Percentiles rank a stretch among this genome's conserved stretches.
Conservation (phyloP, 2,113 vertebrate species). For the Callionymus lyra region DNA sequence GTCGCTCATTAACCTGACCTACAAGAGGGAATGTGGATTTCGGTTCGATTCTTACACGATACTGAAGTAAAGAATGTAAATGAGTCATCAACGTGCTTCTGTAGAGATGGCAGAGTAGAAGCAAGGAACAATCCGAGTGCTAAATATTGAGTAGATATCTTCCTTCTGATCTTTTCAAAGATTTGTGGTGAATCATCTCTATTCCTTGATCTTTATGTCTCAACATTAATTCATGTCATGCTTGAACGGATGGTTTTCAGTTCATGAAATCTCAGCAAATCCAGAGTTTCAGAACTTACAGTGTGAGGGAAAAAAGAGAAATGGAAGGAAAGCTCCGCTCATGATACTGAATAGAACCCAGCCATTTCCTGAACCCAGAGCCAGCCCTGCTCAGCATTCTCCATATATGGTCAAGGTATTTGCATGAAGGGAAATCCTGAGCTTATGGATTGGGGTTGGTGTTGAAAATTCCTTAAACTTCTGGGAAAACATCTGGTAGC, state of each 20-base stretch:
- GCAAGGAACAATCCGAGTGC: no score
- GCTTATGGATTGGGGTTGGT: constrained; percentile 56
- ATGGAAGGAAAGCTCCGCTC: constrained; percentile 53
- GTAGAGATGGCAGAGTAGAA: no score
- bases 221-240: no score
- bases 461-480: constrained; percentile 57
- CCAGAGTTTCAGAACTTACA: no score
- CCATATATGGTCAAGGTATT: constrained; percentile 80
- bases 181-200: no score
- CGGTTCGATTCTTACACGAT: neutral
- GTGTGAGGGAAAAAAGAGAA: constrained; percentile 28
- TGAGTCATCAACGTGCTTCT: no score
- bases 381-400: constrained; percentile 52
- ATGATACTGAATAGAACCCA: constrained; percentile 70
- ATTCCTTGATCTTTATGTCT: no score
- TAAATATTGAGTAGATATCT: no score
- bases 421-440: constrained; percentile 65
- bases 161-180: no score
- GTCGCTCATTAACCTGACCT: neutral
- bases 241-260: no score
- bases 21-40: neutral
- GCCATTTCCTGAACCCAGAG: constrained; percentile 67
- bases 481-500: constrained; percentile 29
- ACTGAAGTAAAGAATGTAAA: no score
- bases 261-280: no score